These are phyloP conservation scores for Callyntrura guangdongensis DNA, from an alignment of 2,888 invertebrate genomes.

Conservation along the genomic window DNA sequence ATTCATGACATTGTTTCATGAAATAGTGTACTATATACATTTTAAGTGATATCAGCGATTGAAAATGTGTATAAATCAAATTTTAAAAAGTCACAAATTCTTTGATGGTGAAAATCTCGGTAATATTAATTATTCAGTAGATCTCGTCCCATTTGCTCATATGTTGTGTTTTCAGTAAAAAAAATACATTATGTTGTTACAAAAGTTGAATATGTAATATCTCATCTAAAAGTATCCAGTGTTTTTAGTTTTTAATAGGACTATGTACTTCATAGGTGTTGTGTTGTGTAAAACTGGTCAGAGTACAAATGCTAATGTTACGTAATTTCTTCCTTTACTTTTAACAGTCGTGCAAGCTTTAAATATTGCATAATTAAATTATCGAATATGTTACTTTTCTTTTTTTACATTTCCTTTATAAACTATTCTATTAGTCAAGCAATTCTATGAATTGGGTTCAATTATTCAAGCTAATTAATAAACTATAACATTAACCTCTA, in stretches of 20 bases:
- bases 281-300: constrained; percentile 64
- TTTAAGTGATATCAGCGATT: neutral
- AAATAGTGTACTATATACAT: neutral
- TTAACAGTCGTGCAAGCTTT: constrained; percentile 52
- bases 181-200: neutral
- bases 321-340: neutral
- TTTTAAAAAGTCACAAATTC: constrained; percentile 33
- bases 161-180: constrained; percentile 2
- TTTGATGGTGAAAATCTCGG: neutral
- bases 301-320: constrained; percentile 54
- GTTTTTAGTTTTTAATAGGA: constrained; percentile 30
- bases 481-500: neutral
- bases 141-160: constrained; percentile 71
- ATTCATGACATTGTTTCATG: neutral
- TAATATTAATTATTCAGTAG: constrained; percentile 52
- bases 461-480: too few relatives aligned
- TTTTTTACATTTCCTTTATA: too few relatives aligned
- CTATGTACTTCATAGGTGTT: neutral
- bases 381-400: neutral
- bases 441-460: too few relatives aligned
- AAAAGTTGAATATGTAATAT: constrained; percentile 11
- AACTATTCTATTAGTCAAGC: too few relatives aligned
- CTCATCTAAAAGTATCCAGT: constrained; percentile 46
- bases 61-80: neutral
- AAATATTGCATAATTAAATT: constrained; percentile 7